Evolutionary conservation across 1,140 invertebrate genomes (phyloP).

Genomic region (Nephila pilipes): DNA sequence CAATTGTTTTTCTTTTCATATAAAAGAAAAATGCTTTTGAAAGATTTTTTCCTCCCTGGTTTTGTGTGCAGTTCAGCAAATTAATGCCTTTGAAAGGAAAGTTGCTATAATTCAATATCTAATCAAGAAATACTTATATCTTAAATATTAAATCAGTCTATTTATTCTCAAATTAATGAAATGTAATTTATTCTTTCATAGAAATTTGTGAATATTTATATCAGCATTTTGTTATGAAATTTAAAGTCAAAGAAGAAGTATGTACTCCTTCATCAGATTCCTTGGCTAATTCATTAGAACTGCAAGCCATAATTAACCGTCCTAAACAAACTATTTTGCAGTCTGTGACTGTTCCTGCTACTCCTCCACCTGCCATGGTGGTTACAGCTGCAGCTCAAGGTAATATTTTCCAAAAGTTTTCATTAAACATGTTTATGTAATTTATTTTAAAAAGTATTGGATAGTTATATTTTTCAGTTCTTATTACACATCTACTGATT

Average conservation of each 20-base stretch:
- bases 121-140: too few species aligned
- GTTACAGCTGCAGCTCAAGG: conserved; percentile 65
- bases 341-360: conserved; percentile 37
- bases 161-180: background rate
- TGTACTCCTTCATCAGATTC: conserved; percentile 34
- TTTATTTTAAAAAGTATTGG: background rate
- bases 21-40: too few species aligned
- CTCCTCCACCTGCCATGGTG: conserved; percentile 47
- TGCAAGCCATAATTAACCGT: conserved; percentile 60
- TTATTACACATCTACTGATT: too few species aligned
- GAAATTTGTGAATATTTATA: conserved; percentile 75
- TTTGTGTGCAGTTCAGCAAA: too few species aligned
- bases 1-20: too few species aligned
- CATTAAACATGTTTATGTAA: background rate
- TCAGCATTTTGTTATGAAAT: conserved; percentile 70
- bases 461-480: too few species aligned
- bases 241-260: conserved; percentile 66
- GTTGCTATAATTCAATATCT: too few species aligned
- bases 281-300: conserved; percentile 40
- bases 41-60: too few species aligned
- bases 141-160: too few species aligned
- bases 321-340: conserved; percentile 69
- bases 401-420: background rate
- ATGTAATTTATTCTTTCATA: conserved; percentile 12
- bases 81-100: too few species aligned